Base-by-base conservation (phyloP, 2,113 vertebrate genomes). In the Nycticryphes semicollaris region DNA sequence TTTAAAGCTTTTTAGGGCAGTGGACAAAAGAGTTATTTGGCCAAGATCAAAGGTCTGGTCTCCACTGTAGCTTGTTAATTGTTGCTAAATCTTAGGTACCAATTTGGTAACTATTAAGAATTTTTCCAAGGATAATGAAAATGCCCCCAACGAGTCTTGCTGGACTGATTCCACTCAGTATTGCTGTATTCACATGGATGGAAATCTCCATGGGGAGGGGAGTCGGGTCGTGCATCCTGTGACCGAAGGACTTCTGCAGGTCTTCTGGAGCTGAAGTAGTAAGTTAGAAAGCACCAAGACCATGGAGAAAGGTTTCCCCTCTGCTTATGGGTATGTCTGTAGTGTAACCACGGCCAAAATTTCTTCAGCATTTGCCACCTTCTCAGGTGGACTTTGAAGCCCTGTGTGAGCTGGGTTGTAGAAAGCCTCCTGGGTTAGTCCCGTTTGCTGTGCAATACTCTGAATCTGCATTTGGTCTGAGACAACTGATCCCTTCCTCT, bases 141-240 rank as follows among this genome's bases (percentile, higher is more conserved):
- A 81, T 33, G 23, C 18, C 45, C 56, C 43, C 8, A 51, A 2
- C 0, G 1, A 89, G 48, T 17, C 35, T 84, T 68, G 47, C 54
- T 7, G 8, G 14, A 60, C 12, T 33, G 17, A 0, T 93, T 69
- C 67, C 31, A 50, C 24, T 85, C 1, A 0, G 22, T 37, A 22
- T 23, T 47, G 51, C 17, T 48, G 37, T 67, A 33, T 25, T 85
- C 10, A 23, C 1, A 3, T 1, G 0, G 20, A 17, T 2, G 7
- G 28, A 70, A 30, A 43, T 81, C 60, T 37, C 21, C 22, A 7
- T 7, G 22, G 25, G 0, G 4, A 73, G 45, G 41, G 51, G 35
- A 73, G 10, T 45, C 0, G 0, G 17, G 24, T n/a, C 60, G 53
- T 53, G 18, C 30, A 35, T 53, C 43, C 64, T 0, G 0, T 67